phyloP scores from a whole-genome alignment of 37 sponge, comb jelly and placozoan genomes.

The Beroe ovata region DNA sequence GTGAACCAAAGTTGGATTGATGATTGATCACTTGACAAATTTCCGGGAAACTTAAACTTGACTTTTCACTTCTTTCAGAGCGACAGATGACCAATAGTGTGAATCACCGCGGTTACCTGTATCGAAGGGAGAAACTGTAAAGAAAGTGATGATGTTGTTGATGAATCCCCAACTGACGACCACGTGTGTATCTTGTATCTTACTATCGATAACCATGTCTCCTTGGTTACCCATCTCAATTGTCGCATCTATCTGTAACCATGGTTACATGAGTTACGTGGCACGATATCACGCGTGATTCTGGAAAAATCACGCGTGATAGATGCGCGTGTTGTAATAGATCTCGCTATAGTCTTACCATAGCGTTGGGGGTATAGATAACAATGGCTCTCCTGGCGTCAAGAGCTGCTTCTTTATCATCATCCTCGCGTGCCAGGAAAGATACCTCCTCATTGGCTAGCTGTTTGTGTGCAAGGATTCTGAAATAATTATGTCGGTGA shows the following conservation, averaged over 20 bases:
- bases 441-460: conserved; percentile 35
- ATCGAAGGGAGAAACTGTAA: conserved; percentile 22
- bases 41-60: too few species aligned
- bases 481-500: too few species aligned
- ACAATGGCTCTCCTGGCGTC: conserved; percentile 3
- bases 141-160: conserved; percentile 67
- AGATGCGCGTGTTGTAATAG: too few species aligned
- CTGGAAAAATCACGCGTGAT: too few species aligned
- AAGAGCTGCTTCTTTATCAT: background rate
- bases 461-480: conserved; percentile 48
- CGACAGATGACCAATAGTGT: too few species aligned
- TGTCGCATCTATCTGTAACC: background rate
- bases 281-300: too few species aligned
- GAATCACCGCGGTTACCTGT: conserved; percentile 15
- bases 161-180: conserved; percentile 63
- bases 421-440: background rate
- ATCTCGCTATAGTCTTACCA: too few species aligned
- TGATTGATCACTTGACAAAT: too few species aligned
- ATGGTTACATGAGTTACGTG: too few species aligned
- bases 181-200: conserved; percentile 24
- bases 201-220: background rate
- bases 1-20: too few species aligned
- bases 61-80: too few species aligned
- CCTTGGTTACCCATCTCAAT: background rate
- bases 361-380: background rate